Base-by-base conservation (phyloP, 1,140 invertebrate genomes). In the Brachystomella parvula region DNA sequence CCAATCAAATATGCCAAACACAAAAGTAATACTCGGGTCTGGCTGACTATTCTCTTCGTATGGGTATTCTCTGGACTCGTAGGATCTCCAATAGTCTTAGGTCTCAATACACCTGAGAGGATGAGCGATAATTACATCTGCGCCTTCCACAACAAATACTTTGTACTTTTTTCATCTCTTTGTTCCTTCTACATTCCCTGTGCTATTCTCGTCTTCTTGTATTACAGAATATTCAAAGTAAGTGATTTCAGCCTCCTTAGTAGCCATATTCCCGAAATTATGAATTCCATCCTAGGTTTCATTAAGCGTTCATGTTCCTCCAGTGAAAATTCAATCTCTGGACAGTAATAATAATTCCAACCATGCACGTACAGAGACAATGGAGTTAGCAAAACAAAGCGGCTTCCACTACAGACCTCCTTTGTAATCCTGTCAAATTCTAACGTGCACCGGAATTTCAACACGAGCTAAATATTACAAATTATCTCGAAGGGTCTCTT, bases 171-270 rank as follows among this genome's bases (percentile, higher is more conserved):
- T 79, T 98, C 94, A 15, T 98, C 95, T 49, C 84, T 99, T 73
- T 92, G 89, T 62, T 98, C 96, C 71, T 99, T 99, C 85, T 99
- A 98, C 79, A 97, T 99, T 76, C 96, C 96, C 3, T 98, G 95
- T 79, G 87, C 97, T 75, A 93, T 97, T 75, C 98, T 99, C 94
- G 90, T 98, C 76, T 93, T 94, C 79, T 86, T 99, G 31, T 99
- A 99, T 79, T 97, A 93, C 81, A 92, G 88, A 81, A 99, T 99
- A 81, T 98, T 99, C 81, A 91, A 87, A 86, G 90, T 92, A 76
- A 83, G 81, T 76, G 17, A 67, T 66, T 32, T 44, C 39, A 1
- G n/a, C n/a, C n/a, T n/a, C 35, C 30, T n/a, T n/a, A n/a, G n/a
- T n/a, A n/a, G n/a, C n/a, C n/a, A n/a, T n/a, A n/a, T n/a, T n/a